Conservation (phyloP, 2,888 invertebrate species). For the Caenorhabditis becei region DNA sequence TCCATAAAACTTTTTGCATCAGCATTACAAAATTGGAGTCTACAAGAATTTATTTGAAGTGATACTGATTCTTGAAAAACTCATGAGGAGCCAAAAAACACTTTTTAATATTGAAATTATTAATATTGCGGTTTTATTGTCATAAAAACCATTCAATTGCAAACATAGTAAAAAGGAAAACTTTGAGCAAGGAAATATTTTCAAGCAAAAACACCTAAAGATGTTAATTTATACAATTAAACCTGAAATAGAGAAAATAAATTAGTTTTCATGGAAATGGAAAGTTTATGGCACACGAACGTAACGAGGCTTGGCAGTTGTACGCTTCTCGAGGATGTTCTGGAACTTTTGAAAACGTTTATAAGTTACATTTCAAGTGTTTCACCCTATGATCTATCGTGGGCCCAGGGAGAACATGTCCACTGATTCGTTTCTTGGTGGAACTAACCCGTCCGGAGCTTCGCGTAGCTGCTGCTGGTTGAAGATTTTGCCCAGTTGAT, state of each 20-base stretch:
- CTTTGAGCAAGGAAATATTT: neutral
- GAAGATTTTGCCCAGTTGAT: neutral
- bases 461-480: conserved; percentile 37
- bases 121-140: too few species aligned
- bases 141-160: neutral
- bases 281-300: conserved; percentile 48
- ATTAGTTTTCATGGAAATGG: conserved; percentile 24
- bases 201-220: neutral
- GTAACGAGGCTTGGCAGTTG: conserved; percentile 55
- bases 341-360: neutral
- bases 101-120: too few species aligned
- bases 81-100: too few species aligned
- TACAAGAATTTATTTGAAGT: too few species aligned
- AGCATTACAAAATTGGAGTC: too few species aligned
- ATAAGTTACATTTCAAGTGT: neutral
- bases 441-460: conserved; percentile 38
- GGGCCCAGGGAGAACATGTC: conserved; percentile 51
- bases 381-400: conserved; percentile 53
- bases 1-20: too few species aligned
- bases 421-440: conserved; percentile 38
- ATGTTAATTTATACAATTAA: conserved; percentile 9
- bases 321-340: conserved; percentile 52
- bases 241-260: conserved; percentile 38
- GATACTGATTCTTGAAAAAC: too few species aligned
- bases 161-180: too few species aligned